These are phyloP conservation scores for Pristionchus arcanus DNA, from an alignment of 2,888 invertebrate genomes.

Conservation along the genomic window DNA sequence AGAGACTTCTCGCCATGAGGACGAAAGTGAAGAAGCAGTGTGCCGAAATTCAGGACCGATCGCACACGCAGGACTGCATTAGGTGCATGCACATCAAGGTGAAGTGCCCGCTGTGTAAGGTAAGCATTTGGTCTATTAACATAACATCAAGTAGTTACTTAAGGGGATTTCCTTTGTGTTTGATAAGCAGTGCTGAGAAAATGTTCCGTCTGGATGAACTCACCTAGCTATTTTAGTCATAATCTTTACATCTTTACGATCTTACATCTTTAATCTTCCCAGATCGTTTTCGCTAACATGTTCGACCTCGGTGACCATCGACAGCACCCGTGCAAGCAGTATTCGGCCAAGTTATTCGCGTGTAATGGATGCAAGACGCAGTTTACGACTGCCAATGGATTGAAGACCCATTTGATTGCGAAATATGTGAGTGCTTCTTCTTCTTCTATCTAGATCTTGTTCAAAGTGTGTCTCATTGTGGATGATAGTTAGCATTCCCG, in stretches of 20 bases:
- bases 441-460: no score
- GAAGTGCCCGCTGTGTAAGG: constrained; percentile 34
- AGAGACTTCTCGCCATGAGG: background rate
- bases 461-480: no score
- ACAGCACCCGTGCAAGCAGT: background rate
- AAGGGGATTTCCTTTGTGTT: no score
- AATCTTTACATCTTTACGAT: no score
- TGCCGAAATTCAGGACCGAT: background rate
- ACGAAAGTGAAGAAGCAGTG: constrained; percentile 19
- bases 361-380: constrained; percentile 25
- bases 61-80: background rate
- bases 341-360: background rate
- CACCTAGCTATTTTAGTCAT: no score
- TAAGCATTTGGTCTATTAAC: background rate
- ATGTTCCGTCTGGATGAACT: no score
- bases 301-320: background rate
- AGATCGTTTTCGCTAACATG: background rate
- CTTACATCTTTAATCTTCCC: no score
- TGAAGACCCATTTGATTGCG: constrained; percentile 23
- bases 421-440: constrained; percentile 12
- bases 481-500: no score
- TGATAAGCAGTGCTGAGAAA: no score
- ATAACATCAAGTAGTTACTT: background rate
- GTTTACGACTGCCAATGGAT: background rate
- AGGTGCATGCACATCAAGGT: background rate